These are phyloP conservation scores for Abrostola tripartita DNA, from an alignment of 2,888 invertebrate genomes.

Conservation along the genomic window DNA sequence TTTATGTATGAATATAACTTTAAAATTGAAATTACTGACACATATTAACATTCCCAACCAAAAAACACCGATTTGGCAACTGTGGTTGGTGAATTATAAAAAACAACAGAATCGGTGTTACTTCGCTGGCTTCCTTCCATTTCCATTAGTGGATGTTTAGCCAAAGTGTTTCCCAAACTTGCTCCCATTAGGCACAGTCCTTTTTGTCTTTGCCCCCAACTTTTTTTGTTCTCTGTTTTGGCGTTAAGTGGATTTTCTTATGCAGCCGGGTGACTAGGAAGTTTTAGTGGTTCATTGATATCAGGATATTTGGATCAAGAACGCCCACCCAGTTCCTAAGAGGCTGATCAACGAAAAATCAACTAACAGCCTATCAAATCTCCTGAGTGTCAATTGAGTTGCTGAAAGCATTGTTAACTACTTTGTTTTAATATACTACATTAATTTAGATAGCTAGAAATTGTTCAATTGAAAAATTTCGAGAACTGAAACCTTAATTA, in stretches of 20 bases:
- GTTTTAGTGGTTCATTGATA: constrained; percentile 10
- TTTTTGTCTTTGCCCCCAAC: constrained; percentile 83
- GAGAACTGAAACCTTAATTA: too few species aligned
- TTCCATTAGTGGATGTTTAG: constrained; percentile 88
- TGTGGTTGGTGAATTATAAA: constrained; percentile 68
- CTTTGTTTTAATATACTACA: too few species aligned
- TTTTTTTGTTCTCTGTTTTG: constrained; percentile 75
- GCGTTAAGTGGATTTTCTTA: constrained; percentile 77
- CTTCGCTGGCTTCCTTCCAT: constrained; percentile 83
- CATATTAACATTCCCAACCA: constrained; percentile 51
- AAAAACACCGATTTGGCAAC: constrained; percentile 76
- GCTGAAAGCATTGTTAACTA: too few species aligned
- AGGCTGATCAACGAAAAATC: too few species aligned
- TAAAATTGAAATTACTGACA: constrained; percentile 23
- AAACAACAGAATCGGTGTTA: constrained; percentile 75
- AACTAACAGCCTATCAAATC: too few species aligned
- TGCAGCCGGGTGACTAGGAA: constrained; percentile 59
- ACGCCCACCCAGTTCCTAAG: too few species aligned
- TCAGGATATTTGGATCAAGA: constrained; percentile 2
- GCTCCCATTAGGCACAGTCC: constrained; percentile 80
- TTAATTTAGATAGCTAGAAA: too few species aligned
- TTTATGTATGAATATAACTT: background rate
- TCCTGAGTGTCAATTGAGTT: too few species aligned
- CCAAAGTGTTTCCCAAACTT: constrained; percentile 87
- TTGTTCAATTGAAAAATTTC: too few species aligned